Conservation (phyloP, 1,140 invertebrate genomes). For the Procambarus clarkii region DNA sequence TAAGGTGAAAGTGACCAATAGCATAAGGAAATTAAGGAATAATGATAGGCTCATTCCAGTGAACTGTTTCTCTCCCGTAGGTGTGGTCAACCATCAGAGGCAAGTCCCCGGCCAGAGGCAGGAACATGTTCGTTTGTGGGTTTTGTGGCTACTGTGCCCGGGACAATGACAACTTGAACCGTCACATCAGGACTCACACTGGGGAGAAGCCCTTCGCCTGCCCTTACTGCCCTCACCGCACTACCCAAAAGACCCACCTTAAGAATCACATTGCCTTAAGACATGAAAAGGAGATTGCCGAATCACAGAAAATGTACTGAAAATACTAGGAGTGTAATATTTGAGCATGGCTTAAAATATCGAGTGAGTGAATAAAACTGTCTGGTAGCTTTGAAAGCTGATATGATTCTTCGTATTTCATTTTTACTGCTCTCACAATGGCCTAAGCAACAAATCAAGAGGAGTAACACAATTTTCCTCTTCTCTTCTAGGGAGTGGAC, state of each 20-base stretch:
- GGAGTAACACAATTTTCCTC: conserved; percentile 61
- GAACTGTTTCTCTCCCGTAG: conserved; percentile 66
- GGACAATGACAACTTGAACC: conserved; percentile 68
- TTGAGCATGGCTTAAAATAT: conserved; percentile 10
- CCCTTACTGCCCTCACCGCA: conserved; percentile 62
- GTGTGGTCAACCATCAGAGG: conserved; percentile 64
- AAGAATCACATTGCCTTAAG: conserved; percentile 60
- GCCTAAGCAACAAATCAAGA: conserved; percentile 44
- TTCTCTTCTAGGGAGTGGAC: conserved; percentile 66
- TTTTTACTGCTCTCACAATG: conserved; percentile 26
- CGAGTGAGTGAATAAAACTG: conserved; percentile 23
- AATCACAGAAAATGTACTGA: conserved; percentile 47
- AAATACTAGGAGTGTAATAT: conserved; percentile 6
- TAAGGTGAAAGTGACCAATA: conserved; percentile 30
- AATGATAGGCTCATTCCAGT: conserved; percentile 62
- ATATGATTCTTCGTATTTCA: conserved; percentile 27
- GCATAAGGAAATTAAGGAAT: conserved; percentile 59
- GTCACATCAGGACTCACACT: conserved; percentile 64
- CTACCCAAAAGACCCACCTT: conserved; percentile 65
- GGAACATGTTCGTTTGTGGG: conserved; percentile 66
- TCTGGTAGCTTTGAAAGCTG: conserved; percentile 20
- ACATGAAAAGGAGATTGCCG: conserved; percentile 59
- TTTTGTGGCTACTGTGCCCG: conserved; percentile 68
- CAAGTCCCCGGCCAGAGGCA: conserved; percentile 63
- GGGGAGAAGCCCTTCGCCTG: conserved; percentile 67